phyloP scores from a whole-genome alignment of 2,888 invertebrate genomes.

The Patella depressa region DNA sequence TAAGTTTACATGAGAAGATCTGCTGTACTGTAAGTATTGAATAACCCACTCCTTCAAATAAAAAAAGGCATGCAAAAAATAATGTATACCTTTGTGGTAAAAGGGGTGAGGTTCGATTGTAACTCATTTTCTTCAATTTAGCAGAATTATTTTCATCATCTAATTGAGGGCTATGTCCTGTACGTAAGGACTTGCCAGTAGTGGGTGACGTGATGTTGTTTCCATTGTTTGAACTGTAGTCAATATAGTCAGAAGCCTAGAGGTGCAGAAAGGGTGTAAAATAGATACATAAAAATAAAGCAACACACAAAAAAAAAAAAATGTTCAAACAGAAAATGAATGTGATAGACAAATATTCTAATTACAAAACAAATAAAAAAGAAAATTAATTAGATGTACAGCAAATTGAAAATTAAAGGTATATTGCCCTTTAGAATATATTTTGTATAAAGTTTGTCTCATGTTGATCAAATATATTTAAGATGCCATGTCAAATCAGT shows the following conservation, averaged over 20 bases:
- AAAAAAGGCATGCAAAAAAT: background rate
- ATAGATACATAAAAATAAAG: background rate
- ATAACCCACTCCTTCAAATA: background rate
- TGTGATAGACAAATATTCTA: too few relatives aligned
- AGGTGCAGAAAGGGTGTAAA: background rate
- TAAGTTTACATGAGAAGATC: background rate
- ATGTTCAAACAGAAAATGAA: too few relatives aligned
- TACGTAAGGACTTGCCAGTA: background rate
- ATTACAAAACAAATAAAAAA: too few relatives aligned
- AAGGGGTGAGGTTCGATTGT: background rate
- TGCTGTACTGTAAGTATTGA: background rate
- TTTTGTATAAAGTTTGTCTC: too few relatives aligned
- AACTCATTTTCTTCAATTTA: background rate
- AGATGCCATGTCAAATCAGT: too few relatives aligned
- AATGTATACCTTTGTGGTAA: background rate
- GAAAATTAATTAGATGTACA: too few relatives aligned
- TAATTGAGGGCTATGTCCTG: slow-evolving; percentile 1
- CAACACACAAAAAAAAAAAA: too few relatives aligned
- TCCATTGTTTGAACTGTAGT: background rate
- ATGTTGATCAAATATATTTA: too few relatives aligned
- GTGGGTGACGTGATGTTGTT: too few relatives aligned
- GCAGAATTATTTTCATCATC: background rate
- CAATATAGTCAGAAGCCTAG: background rate
- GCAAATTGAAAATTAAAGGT: too few relatives aligned
- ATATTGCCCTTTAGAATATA: too few relatives aligned